Conservation (phyloP, 2,888 invertebrate genomes). For the Ormia ochracea region DNA sequence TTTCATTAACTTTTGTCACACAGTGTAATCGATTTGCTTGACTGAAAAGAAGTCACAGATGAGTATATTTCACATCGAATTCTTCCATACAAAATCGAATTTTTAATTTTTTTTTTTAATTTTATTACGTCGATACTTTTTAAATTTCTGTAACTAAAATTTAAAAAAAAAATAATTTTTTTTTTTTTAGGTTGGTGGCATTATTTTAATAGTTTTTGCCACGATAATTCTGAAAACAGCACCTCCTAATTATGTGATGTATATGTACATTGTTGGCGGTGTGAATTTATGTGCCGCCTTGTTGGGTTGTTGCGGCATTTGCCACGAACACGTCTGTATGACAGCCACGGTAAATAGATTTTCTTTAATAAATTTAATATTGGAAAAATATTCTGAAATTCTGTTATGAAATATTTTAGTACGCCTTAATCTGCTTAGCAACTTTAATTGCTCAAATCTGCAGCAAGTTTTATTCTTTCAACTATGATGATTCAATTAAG, state of each 20-base stretch:
- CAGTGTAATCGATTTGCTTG: too few species aligned
- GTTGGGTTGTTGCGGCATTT: slow-evolving; percentile 71
- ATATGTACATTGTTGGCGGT: slow-evolving; percentile 67
- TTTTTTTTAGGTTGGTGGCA: slow-evolving; percentile 66
- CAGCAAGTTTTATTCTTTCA: slow-evolving; percentile 80
- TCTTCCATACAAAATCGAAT: too few species aligned
- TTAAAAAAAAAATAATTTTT: too few species aligned
- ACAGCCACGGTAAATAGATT: slow-evolving; percentile 68
- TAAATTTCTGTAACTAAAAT: too few species aligned
- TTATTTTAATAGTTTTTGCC: slow-evolving; percentile 67
- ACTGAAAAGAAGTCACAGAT: too few species aligned
- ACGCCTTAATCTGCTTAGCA: slow-evolving; percentile 83
- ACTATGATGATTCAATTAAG: slow-evolving; percentile 79
- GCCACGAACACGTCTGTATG: slow-evolving; percentile 68
- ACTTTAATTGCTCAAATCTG: slow-evolving; percentile 85
- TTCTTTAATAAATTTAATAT: background rate
- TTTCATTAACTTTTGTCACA: too few species aligned
- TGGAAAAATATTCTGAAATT: background rate
- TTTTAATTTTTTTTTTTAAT: too few species aligned
- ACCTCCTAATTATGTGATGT: slow-evolving; percentile 66
- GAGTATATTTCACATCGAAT: too few species aligned
- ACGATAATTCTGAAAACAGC: slow-evolving; percentile 64
- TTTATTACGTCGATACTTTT: background rate
- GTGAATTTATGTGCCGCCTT: slow-evolving; percentile 67
- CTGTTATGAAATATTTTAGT: slow-evolving; percentile 77